Evolutionary conservation across 2,113 vertebrate species (phyloP).

Genomic region (Labrus mixtus): DNA sequence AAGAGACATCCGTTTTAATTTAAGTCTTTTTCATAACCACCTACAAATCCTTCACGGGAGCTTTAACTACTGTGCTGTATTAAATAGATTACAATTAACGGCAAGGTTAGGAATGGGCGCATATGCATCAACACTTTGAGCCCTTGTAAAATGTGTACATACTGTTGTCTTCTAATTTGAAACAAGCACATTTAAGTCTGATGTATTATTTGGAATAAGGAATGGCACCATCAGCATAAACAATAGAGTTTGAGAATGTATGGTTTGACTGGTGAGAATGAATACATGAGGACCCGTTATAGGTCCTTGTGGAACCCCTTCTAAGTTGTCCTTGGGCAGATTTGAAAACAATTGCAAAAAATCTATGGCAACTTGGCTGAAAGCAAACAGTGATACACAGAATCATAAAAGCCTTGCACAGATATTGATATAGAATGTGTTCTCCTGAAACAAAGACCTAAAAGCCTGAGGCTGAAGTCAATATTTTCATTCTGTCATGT

Average conservation of each 20-base stretch:
- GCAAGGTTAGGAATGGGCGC: background rate
- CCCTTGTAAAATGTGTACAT: background rate
- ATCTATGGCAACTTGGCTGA: conserved; percentile 1
- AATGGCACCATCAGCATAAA: background rate
- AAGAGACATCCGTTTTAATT: no score
- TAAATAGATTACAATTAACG: background rate
- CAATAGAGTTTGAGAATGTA: background rate
- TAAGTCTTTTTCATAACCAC: no score
- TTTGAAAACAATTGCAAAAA: background rate
- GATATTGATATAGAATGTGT: conserved; percentile 15
- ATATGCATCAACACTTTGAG: background rate
- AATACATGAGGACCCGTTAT: background rate
- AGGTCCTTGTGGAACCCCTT: background rate
- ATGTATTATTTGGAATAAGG: background rate
- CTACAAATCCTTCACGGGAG: no score
- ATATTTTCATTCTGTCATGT: conserved; percentile 29
- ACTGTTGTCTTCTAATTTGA: conserved; percentile 4
- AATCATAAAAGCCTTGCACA: conserved; percentile 27
- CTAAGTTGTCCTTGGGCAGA: background rate
- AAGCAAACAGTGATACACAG: background rate
- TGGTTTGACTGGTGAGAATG: background rate
- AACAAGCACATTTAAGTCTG: background rate
- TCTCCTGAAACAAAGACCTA: conserved; percentile 18
- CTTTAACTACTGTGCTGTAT: background rate
- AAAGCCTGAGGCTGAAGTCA: conserved; percentile 23